Evolutionary conservation across 2,113 vertebrate species (phyloP), one percentile per base, ranked within the genome.

Genomic region (Caloenas nicobarica): DNA sequence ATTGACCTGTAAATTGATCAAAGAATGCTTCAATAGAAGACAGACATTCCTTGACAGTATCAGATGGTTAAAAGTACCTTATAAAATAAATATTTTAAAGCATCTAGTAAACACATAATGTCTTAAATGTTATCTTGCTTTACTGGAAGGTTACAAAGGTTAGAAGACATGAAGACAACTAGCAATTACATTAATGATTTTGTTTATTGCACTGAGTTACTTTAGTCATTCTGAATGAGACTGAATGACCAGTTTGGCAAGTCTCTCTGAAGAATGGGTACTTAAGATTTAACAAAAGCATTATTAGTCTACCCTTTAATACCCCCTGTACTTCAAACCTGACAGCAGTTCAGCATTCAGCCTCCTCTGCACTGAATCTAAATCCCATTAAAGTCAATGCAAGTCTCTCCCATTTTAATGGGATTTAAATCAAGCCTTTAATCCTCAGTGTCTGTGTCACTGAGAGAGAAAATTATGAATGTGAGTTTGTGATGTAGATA

Each of bases 221-320:
- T 92, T 87, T 16, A 91, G 58, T 89, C 50, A 77, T 69, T 54
- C 23, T 80, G 73, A 92, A 91, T 69, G 62, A 87, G 84, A 89
- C 84, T 69, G 70, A 95, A 92, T 57, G 66, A 87, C 84, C 50
- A 72, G 84, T 79, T 79, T 92, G 40, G 61, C 86, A 94, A 92
- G 86, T 79, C 33, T 71, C n/a, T 74, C 61, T 95, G 84, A 91
- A 87, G 81, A 92, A 61, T 54, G 51, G 53, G 42, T 81, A 80
- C 73, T 94, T 92, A 89, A 85, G 87, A 94, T 95, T 93, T 93
- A 97, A 77, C 86, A 94, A 93, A 87, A 79, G 78, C 87, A 82
- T 76, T 96, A 94, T 92, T 96, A 92, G 86, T 80, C 94, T 94
- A 87, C 91, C 91, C 92, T 95, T 91, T 96, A 95, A 87, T 92